Percentiles rank a stretch among this genome's conserved stretches.
phyloP scores from a whole-genome alignment of 2,797 vertebrate species.

The Sebastes oblongus region DNA sequence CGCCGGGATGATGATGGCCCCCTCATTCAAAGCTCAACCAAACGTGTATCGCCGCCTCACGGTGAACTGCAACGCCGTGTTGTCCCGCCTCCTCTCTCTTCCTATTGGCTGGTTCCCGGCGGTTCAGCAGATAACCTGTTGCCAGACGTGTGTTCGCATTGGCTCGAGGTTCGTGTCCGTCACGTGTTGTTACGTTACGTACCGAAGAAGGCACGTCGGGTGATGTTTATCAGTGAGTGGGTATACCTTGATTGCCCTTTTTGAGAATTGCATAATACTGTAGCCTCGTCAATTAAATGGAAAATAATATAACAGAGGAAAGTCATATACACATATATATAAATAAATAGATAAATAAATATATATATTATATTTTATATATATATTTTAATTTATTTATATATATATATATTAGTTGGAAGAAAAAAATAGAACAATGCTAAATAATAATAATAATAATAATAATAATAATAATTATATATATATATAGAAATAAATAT shows the following conservation, averaged over 20 bases:
- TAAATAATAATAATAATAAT: too few species aligned
- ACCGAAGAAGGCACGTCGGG: slow-evolving; percentile 25
- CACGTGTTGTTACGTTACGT: not conserved
- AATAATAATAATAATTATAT: too few species aligned
- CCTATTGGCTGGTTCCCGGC: slow-evolving; percentile 45
- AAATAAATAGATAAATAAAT: too few species aligned
- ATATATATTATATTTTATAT: too few species aligned
- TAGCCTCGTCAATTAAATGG: not conserved
- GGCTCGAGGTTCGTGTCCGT: slow-evolving; percentile 26
- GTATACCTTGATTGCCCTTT: slow-evolving; percentile 54
- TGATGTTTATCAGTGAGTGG: slow-evolving; percentile 26
- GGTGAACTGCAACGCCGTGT: not conserved
- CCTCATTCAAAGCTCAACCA: slow-evolving; percentile 78
- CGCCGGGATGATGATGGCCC: slow-evolving; percentile 60
- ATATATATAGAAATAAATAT: too few species aligned
- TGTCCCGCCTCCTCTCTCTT: slow-evolving; percentile 45
- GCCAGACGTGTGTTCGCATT: slow-evolving; percentile 24
- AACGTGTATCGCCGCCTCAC: slow-evolving; percentile 61
- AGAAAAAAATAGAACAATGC: too few species aligned
- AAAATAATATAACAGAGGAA: not conserved
- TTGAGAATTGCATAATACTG: slow-evolving; percentile 4
- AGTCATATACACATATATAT: not conserved
- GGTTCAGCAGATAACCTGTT: slow-evolving; percentile 41
- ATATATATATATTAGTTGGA: too few species aligned
- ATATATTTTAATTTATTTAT: too few species aligned